These are phyloP conservation scores for Anguilla obscura DNA, from an alignment of 2,797 vertebrate genomes.

Conservation along the genomic window DNA sequence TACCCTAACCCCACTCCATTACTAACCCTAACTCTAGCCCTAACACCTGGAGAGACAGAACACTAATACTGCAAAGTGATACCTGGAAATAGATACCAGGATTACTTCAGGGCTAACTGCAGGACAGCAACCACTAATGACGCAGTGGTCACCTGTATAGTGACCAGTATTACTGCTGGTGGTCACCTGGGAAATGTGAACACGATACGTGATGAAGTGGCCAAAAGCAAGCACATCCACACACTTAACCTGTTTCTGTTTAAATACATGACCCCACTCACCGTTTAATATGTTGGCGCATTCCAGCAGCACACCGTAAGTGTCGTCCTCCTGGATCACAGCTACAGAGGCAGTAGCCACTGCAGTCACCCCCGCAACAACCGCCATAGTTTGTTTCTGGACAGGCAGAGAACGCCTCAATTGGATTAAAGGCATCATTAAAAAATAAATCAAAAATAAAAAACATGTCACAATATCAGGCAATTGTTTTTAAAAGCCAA, in stretches of 20 bases:
- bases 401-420: neutral
- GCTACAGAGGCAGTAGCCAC: slow-evolving; percentile 78
- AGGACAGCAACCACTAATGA: neutral
- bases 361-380: slow-evolving; percentile 78
- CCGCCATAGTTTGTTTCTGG: slow-evolving; percentile 69
- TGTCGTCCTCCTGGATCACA: slow-evolving; percentile 75
- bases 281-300: slow-evolving; percentile 79
- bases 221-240: neutral
- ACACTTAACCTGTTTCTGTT: neutral
- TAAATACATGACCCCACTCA: slow-evolving; percentile 53
- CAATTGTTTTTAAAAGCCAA: neutral
- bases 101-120: neutral
- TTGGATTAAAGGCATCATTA: neutral
- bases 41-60: too few species aligned
- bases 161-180: neutral
- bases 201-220: neutral
- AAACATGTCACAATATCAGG: neutral
- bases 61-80: neutral
- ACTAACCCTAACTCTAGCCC: too few species aligned
- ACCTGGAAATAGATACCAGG: neutral
- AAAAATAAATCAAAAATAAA: neutral
- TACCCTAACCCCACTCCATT: too few species aligned
- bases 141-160: neutral
- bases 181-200: neutral
- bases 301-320: slow-evolving; percentile 75